phyloP scores from a whole-genome alignment of 1,140 invertebrate genomes.

The Papilio machaon region DNA sequence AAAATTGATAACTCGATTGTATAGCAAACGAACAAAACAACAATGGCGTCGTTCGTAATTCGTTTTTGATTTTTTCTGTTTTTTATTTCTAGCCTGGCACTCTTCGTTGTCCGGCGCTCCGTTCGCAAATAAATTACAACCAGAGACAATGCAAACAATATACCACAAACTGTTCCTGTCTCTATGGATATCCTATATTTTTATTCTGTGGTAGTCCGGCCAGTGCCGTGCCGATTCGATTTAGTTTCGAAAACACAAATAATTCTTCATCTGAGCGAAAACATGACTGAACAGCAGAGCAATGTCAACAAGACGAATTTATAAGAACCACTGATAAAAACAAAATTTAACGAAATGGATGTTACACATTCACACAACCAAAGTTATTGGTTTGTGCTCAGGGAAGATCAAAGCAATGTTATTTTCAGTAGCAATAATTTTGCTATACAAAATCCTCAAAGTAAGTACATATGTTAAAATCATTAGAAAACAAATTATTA shows the following conservation, averaged over 20 bases:
- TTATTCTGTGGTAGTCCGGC: no score
- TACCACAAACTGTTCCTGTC: no score
- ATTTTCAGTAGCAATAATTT: slow-evolving; percentile 75
- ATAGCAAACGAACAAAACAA: slow-evolving; percentile 4
- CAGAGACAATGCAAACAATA: not conserved
- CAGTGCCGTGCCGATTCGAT: no score
- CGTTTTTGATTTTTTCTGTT: not conserved
- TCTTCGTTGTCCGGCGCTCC: not conserved
- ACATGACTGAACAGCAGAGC: no score
- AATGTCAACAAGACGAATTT: no score
- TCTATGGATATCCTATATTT: no score
- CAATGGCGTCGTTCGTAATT: slow-evolving; percentile 29
- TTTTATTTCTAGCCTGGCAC: not conserved
- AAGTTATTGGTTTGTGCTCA: slow-evolving; percentile 74
- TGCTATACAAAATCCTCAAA: slow-evolving; percentile 68
- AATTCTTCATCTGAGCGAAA: no score
- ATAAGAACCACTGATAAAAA: not conserved
- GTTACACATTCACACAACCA: slow-evolving; percentile 66
- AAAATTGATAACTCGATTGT: not conserved
- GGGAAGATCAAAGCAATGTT: slow-evolving; percentile 76
- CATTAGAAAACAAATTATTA: no score
- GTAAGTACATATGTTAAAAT: slow-evolving; percentile 50
- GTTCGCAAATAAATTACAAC: slow-evolving; percentile 1
- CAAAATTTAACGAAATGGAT: slow-evolving; percentile 55
- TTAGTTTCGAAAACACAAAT: no score